Evolutionary conservation across 2,888 invertebrate species (phyloP), one percentile per base, ranked within the genome.

Genomic region (Hermaeophaga mercurialis): DNA sequence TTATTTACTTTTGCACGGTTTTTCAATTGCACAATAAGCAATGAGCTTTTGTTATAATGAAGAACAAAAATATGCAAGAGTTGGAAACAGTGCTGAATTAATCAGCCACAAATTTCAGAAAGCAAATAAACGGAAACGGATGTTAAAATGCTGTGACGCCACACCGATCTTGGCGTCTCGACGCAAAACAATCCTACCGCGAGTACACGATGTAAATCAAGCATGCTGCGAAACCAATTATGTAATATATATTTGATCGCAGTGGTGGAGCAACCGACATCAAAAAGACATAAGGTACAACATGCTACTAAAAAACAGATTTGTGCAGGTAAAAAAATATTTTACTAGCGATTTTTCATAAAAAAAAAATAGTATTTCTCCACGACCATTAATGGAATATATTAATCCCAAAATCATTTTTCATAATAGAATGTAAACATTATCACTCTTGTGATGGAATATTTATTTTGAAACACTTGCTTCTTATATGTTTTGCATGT

Each of bases 191-290:
- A 33, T n/a, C n/a, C 33, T n/a, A 3, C 14, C 1, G n/a, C 9
- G 7, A 11, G 18, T 33, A 46, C 19, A 9, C 17, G 11, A 8
- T 12, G 45, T 56, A 56, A 56, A 50, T 56, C 56, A 49, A 45
- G 45, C 44, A 7, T 22, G 31, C 33, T 45, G 54, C 15, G 46
- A 38, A 38, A 38, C 38, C 38, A 38, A 38, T 38, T 38, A 38
- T 17, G n/a, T n/a, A 38, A 38, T 38, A 24, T 46, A 33, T 46
- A 33, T 31, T 33, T 46, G 17, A 6, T 8, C 6, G 28, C 14
- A 45, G 26, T 45, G 28, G n/a, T 31, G 28, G 15, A 17, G 15
- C 12, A 33, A 15, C 14, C 15, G 1, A 8, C 34, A n/a, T n/a
- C n/a, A n/a, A n/a, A n/a, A n/a, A n/a, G n/a, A n/a, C n/a, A n/a